phyloP scores from a whole-genome alignment of 92 coral and sea anemone genomes.

The Palythoa grandiflora region DNA sequence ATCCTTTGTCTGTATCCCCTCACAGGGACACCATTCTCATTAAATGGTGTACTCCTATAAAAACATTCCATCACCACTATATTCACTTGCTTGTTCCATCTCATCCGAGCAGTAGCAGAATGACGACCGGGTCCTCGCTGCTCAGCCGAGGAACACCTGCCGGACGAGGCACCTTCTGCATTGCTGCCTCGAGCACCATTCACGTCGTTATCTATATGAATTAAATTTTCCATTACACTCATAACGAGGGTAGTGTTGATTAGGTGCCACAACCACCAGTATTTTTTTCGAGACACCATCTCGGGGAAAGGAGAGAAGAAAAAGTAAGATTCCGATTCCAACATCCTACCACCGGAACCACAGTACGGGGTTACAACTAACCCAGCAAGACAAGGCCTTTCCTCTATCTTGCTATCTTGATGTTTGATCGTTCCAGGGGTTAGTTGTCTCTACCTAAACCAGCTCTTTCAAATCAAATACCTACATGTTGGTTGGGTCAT shows the following conservation, averaged over 20 bases:
- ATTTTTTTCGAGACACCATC: not conserved
- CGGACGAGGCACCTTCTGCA: no score
- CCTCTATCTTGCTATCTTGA: slow-evolving; percentile 5
- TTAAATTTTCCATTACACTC: no score
- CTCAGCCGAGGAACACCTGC: no score
- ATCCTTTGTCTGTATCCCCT: not conserved
- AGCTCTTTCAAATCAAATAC: not conserved
- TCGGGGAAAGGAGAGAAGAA: not conserved
- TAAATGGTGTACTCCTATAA: not conserved
- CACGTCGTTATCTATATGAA: no score
- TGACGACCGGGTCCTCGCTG: no score
- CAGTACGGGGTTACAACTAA: slow-evolving; percentile 18
- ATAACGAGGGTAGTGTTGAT: not conserved
- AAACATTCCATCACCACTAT: not conserved
- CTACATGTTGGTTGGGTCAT: slow-evolving; percentile 6
- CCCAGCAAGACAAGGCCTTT: slow-evolving; percentile 1
- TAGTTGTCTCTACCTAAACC: not conserved
- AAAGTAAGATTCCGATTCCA: slow-evolving; percentile 6
- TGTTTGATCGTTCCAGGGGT: slow-evolving; percentile 4
- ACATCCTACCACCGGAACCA: slow-evolving; percentile 23
- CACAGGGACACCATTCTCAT: not conserved
- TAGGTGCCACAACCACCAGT: not conserved
- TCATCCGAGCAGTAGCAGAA: no score
- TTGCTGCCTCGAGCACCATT: no score
- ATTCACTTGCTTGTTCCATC: not conserved